Conservation (phyloP, 2,113 vertebrate species). For the Tonatia bakeri region DNA sequence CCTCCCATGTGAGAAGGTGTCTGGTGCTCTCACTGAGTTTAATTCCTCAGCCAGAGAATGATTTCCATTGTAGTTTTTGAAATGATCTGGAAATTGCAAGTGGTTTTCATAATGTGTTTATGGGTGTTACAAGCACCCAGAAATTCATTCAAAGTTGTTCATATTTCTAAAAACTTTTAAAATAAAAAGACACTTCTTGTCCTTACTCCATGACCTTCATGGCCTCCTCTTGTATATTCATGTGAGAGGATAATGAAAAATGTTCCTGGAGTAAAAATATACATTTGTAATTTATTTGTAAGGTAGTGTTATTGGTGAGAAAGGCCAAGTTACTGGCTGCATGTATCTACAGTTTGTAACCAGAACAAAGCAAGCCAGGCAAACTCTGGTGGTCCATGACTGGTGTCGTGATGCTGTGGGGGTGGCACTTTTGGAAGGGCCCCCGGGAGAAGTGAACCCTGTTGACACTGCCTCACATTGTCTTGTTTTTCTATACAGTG, state of each 20-base stretch:
- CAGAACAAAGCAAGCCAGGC: conserved; percentile 64
- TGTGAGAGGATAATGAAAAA: neutral
- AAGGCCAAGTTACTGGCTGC: conserved; percentile 83
- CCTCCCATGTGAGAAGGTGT: neutral
- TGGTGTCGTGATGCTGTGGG: conserved; percentile 67
- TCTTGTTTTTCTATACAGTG: conserved; percentile 78
- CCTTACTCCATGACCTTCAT: neutral
- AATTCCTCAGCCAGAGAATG: neutral
- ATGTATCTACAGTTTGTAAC: conserved; percentile 82
- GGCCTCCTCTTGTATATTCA: neutral
- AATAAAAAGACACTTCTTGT: neutral
- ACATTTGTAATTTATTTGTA: neutral
- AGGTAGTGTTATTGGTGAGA: conserved; percentile 77
- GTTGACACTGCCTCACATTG: conserved; percentile 78
- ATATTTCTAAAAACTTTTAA: neutral
- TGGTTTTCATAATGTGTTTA: neutral
- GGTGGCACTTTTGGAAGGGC: conserved; percentile 14
- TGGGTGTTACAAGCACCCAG: neutral
- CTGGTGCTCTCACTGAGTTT: neutral
- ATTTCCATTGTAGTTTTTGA: neutral
- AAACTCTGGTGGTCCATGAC: conserved; percentile 75
- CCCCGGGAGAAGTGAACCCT: conserved; percentile 73
- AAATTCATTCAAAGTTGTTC: neutral
- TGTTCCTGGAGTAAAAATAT: neutral
- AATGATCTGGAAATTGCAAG: neutral